Base-by-base conservation (phyloP, 2,797 vertebrate species). In the Gobionotothen gibberifrons region DNA sequence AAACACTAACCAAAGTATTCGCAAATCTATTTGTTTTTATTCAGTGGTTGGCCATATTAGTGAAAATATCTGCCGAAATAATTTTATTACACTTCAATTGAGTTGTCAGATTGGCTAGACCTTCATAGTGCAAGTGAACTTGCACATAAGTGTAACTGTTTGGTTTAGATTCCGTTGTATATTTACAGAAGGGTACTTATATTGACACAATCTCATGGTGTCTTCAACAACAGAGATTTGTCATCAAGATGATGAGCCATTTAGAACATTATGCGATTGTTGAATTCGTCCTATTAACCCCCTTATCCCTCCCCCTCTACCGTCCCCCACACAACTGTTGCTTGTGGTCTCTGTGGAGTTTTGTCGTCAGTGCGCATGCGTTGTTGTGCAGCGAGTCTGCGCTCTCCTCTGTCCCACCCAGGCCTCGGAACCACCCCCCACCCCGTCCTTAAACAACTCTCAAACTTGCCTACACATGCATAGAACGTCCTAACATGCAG, bases 301-400 rank as follows among this genome's bases (percentile, higher is more conserved):
- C 26, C 56, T 52, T 10, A 3, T 11, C 12, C 49, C 32, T 52
- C 15, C 26, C 62, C 8, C 32, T 21, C 46, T 8, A 9, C 40
- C 47, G 26, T n/a, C 59, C 16, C 67, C 26, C 64, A 74, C 70
- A 85, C 69, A 85, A 79, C 77, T 87, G 81, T 88, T 88, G 81
- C 71, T 46, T 84, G 46, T 83, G 73, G 74, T 67, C 72, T 71
- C 58, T 58, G 62, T 62, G 22, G 68, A 79, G 69, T 74, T 80
- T 73, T 65, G 40, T 29, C 44, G 2, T 2, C 61, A 70, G 13
- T 74, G 90, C 88, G 89, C 91, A 91, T 88, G 91, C 87, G 83
- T 68, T 4, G 40, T 57, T 47, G 62, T 53, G 66, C 59, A 43
- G 58, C 40, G 54, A 64, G 59, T 67, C 77, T 83, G 77, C 49